A percentile compares a stretch with the other conserved stretches of the same genome.
Evolutionary conservation across 2,888 invertebrate species (phyloP).

Genomic region (Mactromeris polynyma): DNA sequence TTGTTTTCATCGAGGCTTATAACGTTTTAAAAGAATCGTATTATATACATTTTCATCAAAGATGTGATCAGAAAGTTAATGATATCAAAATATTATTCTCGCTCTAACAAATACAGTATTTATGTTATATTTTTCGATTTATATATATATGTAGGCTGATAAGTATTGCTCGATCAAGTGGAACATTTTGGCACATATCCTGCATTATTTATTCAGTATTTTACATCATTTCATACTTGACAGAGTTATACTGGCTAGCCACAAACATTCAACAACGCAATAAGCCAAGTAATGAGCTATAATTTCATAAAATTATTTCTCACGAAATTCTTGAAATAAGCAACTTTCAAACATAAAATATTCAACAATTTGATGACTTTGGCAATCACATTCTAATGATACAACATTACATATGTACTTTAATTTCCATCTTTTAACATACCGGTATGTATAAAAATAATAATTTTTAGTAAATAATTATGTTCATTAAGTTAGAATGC

Average conservation of each 20-base stretch:
- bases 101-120: not conserved
- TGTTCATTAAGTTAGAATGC: no score
- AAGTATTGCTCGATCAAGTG: not conserved
- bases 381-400: no score
- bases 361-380: not conserved
- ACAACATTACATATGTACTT: no score
- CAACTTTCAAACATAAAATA: not conserved
- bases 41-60: conserved; percentile 2
- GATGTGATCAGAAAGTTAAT: conserved; percentile 19
- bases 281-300: not conserved
- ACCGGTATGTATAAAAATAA: no score
- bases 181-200: conserved; percentile 4
- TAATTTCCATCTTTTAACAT: no score
- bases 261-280: not conserved
- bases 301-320: not conserved
- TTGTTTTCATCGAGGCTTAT: conserved; percentile 8
- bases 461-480: no score
- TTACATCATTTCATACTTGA: not conserved
- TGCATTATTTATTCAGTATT: not conserved
- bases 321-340: not conserved
- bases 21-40: not conserved
- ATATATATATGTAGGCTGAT: not conserved
- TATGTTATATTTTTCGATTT: not conserved
- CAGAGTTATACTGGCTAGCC: not conserved
- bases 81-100: conserved; percentile 13